These are phyloP conservation scores for Plebejus argus DNA, from an alignment of 2,888 invertebrate species.

Conservation along the genomic window DNA sequence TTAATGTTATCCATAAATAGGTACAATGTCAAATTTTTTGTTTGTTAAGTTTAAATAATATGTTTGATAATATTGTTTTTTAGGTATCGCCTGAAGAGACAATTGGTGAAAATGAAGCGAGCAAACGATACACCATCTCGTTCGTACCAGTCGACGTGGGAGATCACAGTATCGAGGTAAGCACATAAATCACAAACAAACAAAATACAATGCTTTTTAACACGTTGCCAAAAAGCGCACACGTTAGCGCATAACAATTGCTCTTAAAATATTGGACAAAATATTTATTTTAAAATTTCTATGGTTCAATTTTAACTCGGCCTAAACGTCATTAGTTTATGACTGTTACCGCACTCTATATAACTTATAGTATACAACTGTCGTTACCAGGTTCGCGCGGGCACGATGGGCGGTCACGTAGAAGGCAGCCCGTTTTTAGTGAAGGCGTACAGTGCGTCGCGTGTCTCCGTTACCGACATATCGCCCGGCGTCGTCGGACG, in stretches of 20 bases:
- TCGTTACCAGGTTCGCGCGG: slow-evolving; percentile 64
- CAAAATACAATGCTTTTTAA: no score
- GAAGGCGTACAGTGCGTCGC: slow-evolving; percentile 96
- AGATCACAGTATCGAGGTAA: slow-evolving; percentile 95
- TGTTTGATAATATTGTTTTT: not conserved
- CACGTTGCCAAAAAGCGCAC: no score
- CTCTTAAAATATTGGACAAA: no score
- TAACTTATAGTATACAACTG: not conserved
- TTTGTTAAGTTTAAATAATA: no score
- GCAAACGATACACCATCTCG: slow-evolving; percentile 81
- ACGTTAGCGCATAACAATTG: no score
- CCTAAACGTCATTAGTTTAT: no score
- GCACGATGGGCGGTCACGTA: slow-evolving; percentile 87
- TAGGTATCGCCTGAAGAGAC: slow-evolving; percentile 76
- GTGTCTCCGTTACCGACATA: slow-evolving; percentile 97
- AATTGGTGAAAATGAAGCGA: slow-evolving; percentile 72
- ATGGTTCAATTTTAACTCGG: no score
- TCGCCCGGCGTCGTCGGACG: slow-evolving; percentile 94
- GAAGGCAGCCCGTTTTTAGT: slow-evolving; percentile 97
- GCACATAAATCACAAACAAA: slow-evolving; percentile 38
- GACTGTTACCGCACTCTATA: no score
- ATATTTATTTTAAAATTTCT: no score
- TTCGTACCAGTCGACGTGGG: slow-evolving; percentile 95
- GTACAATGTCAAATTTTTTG: no score
- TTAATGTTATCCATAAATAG: no score